Evolutionary conservation across 1,140 invertebrate genomes (phyloP), one percentile per base, ranked within the genome.

Genomic region (Phortica variegata): DNA sequence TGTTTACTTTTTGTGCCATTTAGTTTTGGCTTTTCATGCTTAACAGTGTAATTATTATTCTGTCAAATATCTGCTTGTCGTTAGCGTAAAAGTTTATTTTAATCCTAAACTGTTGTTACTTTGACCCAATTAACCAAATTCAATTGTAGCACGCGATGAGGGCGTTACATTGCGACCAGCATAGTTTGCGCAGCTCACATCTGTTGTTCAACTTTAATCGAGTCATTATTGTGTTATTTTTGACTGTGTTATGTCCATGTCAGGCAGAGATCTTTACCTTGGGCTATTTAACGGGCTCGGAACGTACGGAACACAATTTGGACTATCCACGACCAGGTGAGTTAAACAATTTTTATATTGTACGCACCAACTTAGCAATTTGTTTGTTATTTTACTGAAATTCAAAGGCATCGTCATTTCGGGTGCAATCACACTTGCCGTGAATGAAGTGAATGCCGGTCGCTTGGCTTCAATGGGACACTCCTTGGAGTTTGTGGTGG

Each of bases 361-460:
- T 7, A 26, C 5, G 12, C 12, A 8, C 4, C 6, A 16, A 36
- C n/a, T 13, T 16, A 16, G n/a, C 4, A 12, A 16, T 36, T 36
- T n/a, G n/a, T n/a, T n/a, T n/a, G n/a, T n/a, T 36, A 36, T 36
- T 36, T 36, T 36, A 36, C 33, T n/a, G n/a, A n/a, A n/a, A n/a
- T n/a, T n/a, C n/a, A n/a, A 36, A 61, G 59, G 74, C 3, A 60
- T 76, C 7, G 76, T 69, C 37, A 76, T 76, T 17, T 88, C 86
- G 49, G 93, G 92, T 1, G 92, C 91, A 15, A 91, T 95, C 51
- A 87, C 87, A 1, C 80, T 92, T 52, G 92, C 93, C 9, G 80
- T 88, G 2, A 81, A 84, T 10, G 85, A 90, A 76, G 83, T 87
- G 2, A 87, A 88, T 58, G 65, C 26, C 47, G 82, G 83, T 38